A percentile compares a stretch with the other conserved stretches of the same genome.
phyloP scores from a whole-genome alignment of 2,888 invertebrate species.

The Drosophila pseudotakahashii region DNA sequence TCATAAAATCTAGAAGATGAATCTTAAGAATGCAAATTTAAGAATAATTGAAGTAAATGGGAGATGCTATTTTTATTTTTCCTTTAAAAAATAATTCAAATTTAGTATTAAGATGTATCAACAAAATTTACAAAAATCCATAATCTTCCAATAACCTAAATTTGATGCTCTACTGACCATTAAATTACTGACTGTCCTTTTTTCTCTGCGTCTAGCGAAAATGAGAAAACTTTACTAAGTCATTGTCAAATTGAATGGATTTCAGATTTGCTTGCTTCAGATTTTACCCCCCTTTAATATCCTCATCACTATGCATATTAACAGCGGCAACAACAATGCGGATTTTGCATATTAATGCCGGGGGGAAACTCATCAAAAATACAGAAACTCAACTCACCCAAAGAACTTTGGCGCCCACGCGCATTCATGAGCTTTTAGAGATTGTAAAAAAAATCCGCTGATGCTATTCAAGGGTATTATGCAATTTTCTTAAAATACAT shows the following conservation, averaged over 20 bases:
- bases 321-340: slow-evolving; percentile 1
- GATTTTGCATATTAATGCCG: slow-evolving; percentile 65
- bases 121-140: slow-evolving; percentile 23
- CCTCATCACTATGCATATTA: slow-evolving; percentile 31
- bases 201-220: slow-evolving; percentile 13
- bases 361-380: slow-evolving; percentile 59
- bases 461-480: slow-evolving; percentile 63
- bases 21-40: too few relatives aligned
- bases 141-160: slow-evolving; percentile 1
- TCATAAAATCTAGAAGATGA: neutral
- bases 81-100: neutral
- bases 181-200: neutral
- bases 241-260: slow-evolving; percentile 48
- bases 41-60: too few relatives aligned
- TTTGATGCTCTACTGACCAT: slow-evolving; percentile 24
- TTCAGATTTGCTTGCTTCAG: slow-evolving; percentile 14
- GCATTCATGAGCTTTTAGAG: slow-evolving; percentile 40
- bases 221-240: slow-evolving; percentile 39
- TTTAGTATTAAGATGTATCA: too few relatives aligned
- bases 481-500: slow-evolving; percentile 72
- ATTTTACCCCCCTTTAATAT: slow-evolving; percentile 4
- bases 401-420: slow-evolving; percentile 28
- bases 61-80: too few relatives aligned
- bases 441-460: slow-evolving; percentile 24
- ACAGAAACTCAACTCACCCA: slow-evolving; percentile 29